Percentiles rank a stretch among this genome's conserved stretches.
phyloP scores from a whole-genome alignment of 2,113 vertebrate species.

The Cisticola juncidis region DNA sequence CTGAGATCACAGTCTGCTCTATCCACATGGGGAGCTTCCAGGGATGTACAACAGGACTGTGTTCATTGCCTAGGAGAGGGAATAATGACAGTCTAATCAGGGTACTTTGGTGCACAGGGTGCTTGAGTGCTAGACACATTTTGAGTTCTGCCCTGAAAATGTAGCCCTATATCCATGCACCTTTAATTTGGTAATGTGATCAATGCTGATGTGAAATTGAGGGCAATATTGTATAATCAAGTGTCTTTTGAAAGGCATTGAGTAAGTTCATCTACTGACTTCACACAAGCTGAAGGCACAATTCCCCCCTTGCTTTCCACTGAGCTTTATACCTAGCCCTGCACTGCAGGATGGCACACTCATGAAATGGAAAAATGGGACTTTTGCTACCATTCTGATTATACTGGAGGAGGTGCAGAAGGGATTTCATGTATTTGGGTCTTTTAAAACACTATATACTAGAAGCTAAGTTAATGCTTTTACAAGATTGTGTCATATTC shows the following conservation, averaged over 20 bases:
- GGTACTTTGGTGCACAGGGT: background rate
- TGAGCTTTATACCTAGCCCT: background rate
- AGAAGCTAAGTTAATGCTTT: background rate
- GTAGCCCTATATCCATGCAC: background rate
- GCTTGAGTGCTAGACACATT: background rate
- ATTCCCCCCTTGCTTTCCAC: background rate
- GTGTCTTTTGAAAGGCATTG: background rate
- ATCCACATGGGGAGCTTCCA: background rate
- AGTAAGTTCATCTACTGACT: background rate
- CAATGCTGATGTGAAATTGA: background rate
- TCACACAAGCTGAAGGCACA: background rate
- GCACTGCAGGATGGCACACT: background rate
- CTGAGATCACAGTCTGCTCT: background rate
- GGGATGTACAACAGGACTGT: background rate
- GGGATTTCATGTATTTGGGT: background rate
- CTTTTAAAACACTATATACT: background rate
- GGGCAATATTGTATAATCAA: background rate
- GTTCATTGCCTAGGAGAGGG: background rate
- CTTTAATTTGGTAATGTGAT: background rate
- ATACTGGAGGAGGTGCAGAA: background rate
- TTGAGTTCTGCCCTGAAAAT: background rate
- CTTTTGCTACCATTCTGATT: background rate
- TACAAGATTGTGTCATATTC: background rate
- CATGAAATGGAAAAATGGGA: background rate
- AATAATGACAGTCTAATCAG: rapidly evolving